Conservation (phyloP, 1,140 invertebrate species). For the Ostrea edulis region DNA sequence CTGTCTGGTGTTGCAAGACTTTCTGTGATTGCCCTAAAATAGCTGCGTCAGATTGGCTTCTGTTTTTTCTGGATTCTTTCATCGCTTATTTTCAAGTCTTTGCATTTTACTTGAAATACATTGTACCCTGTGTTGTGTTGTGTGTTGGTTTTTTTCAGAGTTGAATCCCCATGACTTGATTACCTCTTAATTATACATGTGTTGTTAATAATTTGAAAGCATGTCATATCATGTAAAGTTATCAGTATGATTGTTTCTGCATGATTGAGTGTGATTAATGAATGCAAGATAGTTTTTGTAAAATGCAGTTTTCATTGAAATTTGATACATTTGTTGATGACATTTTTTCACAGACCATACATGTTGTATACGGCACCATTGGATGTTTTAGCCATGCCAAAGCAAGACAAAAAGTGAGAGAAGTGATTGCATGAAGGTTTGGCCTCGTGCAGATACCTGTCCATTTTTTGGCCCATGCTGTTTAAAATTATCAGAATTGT, state of each 20-base stretch:
- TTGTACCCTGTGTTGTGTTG: background rate
- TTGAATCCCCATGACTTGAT: background rate
- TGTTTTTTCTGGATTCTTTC: background rate
- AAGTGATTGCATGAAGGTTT: background rate
- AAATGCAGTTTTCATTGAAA: background rate
- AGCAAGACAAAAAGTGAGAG: conserved; percentile 1
- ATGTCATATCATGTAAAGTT: background rate
- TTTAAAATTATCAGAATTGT: background rate
- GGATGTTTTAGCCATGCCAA: conserved; percentile 23
- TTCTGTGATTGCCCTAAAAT: background rate
- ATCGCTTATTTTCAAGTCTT: background rate
- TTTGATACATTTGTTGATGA: conserved; percentile 26
- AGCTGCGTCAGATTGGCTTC: background rate
- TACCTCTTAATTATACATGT: background rate
- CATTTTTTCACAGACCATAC: conserved; percentile 25
- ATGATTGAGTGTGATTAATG: background rate
- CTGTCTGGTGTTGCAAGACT: background rate
- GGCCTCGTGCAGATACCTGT: background rate
- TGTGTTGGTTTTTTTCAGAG: background rate
- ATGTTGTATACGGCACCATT: background rate
- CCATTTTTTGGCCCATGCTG: background rate
- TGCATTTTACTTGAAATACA: too few species aligned
- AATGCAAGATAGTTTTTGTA: background rate
- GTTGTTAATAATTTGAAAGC: background rate
- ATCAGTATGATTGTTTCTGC: background rate